Evolutionary conservation across 2,797 vertebrate species (phyloP).

Genomic region (Leucoraja ocellata): DNA sequence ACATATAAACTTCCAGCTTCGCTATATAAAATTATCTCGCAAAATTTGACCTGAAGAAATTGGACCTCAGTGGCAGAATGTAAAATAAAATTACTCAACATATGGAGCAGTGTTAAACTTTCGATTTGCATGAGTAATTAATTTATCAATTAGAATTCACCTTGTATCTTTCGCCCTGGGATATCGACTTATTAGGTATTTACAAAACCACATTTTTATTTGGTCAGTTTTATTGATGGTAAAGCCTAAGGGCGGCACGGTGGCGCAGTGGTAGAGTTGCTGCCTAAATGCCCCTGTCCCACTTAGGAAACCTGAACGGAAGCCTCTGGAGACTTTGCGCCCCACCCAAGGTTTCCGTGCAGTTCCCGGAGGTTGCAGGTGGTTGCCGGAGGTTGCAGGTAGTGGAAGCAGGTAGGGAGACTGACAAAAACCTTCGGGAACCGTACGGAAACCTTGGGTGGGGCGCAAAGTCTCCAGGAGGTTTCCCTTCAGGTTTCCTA

Average conservation of each 20-base stretch:
- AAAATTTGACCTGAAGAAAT: background rate
- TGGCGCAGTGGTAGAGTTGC: too few species aligned
- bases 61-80: background rate
- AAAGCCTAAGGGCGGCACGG: background rate
- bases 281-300: too few species aligned
- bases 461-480: too few species aligned
- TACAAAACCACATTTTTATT: conserved; percentile 12
- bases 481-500: too few species aligned
- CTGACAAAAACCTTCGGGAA: too few species aligned
- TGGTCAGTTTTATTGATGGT: background rate
- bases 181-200: background rate
- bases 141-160: background rate
- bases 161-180: background rate
- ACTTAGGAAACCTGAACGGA: too few species aligned
- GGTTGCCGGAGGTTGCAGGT: too few species aligned
- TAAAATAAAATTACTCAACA: background rate
- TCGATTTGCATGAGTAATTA: background rate
- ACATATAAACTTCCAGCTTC: background rate
- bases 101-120: background rate
- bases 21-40: background rate
- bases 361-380: too few species aligned
- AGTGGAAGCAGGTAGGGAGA: too few species aligned
- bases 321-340: too few species aligned
- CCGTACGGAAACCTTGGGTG: too few species aligned
- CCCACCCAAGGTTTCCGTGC: too few species aligned